Percentiles rank a stretch among this genome's conserved stretches.
Evolutionary conservation across 2,888 invertebrate species (phyloP).

Genomic region (Ormyrus thymus): DNA sequence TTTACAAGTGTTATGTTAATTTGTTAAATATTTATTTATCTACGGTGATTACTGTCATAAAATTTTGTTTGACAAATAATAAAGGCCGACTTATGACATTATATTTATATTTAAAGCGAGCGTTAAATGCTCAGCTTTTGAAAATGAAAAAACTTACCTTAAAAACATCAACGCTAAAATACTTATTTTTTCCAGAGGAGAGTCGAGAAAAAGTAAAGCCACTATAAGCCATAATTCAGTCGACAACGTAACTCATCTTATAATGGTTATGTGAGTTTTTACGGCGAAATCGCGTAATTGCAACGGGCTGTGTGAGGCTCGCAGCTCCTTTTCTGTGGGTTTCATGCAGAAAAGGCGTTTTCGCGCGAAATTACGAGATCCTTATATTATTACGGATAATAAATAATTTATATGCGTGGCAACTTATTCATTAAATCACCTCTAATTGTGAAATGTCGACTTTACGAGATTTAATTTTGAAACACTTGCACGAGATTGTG

Average conservation of each 20-base stretch:
- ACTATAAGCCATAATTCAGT: slow-evolving; percentile 52
- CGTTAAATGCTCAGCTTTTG: too few species aligned
- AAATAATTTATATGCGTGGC: slow-evolving; percentile 48
- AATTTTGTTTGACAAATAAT: too few species aligned
- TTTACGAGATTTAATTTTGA: slow-evolving; percentile 48
- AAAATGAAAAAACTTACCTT: slow-evolving; percentile 9
- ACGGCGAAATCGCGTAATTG: slow-evolving; percentile 59
- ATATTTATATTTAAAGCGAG: too few species aligned
- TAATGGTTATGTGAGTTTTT: slow-evolving; percentile 59
- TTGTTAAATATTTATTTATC: too few species aligned
- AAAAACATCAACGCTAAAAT: slow-evolving; percentile 29
- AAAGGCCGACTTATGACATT: too few species aligned
- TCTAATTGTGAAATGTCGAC: slow-evolving; percentile 40
- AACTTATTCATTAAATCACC: slow-evolving; percentile 42
- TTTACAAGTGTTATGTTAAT: too few species aligned
- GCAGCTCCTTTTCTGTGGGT: slow-evolving; percentile 36
- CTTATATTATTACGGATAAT: slow-evolving; percentile 50
- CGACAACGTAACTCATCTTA: slow-evolving; percentile 59
- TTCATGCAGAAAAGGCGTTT: slow-evolving; percentile 52
- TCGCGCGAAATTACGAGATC: slow-evolving; percentile 46
- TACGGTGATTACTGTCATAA: too few species aligned
- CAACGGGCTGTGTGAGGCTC: slow-evolving; percentile 30
- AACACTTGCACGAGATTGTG: slow-evolving; percentile 29
- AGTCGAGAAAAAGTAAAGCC: slow-evolving; percentile 44
- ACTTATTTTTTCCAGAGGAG: slow-evolving; percentile 8